Evolutionary conservation across 1,140 invertebrate genomes (phyloP).

Genomic region (Bicyclus anynana): DNA sequence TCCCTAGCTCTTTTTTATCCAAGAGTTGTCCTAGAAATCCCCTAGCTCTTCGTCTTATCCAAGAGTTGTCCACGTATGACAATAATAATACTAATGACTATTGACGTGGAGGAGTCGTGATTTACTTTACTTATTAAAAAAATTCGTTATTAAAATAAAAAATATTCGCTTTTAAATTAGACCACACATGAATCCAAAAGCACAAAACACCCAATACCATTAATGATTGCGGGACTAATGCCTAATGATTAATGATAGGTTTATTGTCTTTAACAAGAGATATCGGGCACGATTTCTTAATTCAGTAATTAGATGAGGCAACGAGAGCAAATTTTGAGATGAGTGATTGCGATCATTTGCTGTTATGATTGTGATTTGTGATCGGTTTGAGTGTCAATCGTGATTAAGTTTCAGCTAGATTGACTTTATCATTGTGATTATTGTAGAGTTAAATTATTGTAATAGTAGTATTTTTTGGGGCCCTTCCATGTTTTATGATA

Average conservation of each 20-base stretch:
- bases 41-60: no score
- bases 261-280: slow-evolving; percentile 64
- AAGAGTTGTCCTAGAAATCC: no score
- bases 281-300: slow-evolving; percentile 67
- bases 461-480: no score
- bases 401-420: not conserved
- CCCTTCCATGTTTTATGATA: no score
- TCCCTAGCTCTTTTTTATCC: no score
- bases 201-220: slow-evolving; percentile 60
- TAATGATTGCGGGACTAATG: slow-evolving; percentile 60
- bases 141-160: not conserved
- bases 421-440: not conserved
- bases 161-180: slow-evolving; percentile 3
- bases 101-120: no score
- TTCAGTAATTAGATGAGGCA: slow-evolving; percentile 65
- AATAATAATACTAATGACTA: no score
- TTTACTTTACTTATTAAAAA: no score
- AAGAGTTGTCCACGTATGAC: no score
- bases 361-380: slow-evolving; percentile 13
- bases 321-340: slow-evolving; percentile 41
- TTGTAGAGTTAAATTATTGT: no score
- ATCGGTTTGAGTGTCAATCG: not conserved
- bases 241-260: slow-evolving; percentile 66
- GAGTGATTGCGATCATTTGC: slow-evolving; percentile 38
- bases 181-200: slow-evolving; percentile 29